Evolutionary conservation across 2,888 invertebrate species (phyloP).

Genomic region (Pomacea canaliculata): DNA sequence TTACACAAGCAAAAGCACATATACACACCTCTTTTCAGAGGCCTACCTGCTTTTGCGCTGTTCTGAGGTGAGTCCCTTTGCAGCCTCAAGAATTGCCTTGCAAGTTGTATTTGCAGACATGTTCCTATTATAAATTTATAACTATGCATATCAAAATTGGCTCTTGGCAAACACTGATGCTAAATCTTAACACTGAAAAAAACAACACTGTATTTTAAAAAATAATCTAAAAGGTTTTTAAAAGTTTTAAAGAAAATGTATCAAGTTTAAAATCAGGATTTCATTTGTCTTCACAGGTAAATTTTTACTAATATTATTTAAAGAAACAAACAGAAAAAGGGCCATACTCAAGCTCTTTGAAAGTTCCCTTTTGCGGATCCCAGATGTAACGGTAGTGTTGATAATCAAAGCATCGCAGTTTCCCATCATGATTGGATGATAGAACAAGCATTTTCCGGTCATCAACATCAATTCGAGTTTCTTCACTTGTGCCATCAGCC

Average conservation of each 20-base stretch:
- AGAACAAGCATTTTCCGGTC: conserved; percentile 11
- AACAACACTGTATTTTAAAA: background rate
- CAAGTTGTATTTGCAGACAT: conserved; percentile 59
- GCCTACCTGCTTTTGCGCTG: conserved; percentile 49
- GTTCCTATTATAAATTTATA: conserved; percentile 50
- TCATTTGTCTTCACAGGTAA: too few species aligned
- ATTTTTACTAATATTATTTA: too few species aligned
- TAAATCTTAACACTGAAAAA: too few species aligned
- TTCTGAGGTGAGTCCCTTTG: conserved; percentile 48
- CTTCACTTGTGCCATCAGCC: conserved; percentile 12
- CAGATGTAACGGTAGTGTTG: conserved; percentile 66
- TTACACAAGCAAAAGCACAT: background rate
- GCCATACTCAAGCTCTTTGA: conserved; percentile 55
- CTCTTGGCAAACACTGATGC: too few species aligned
- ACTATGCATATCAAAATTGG: too few species aligned
- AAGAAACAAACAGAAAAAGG: background rate
- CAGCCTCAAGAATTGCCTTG: conserved; percentile 55
- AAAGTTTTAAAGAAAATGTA: background rate
- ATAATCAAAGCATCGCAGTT: conserved; percentile 59
- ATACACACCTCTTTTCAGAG: too few species aligned
- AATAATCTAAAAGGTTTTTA: background rate
- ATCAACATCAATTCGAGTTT: conserved; percentile 7
- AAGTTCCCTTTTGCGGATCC: conserved; percentile 49
- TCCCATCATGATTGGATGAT: conserved; percentile 1
- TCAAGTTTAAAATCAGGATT: too few species aligned